phyloP scores from a whole-genome alignment of 2,888 invertebrate genomes.

The Drosophila kambysellisi region DNA sequence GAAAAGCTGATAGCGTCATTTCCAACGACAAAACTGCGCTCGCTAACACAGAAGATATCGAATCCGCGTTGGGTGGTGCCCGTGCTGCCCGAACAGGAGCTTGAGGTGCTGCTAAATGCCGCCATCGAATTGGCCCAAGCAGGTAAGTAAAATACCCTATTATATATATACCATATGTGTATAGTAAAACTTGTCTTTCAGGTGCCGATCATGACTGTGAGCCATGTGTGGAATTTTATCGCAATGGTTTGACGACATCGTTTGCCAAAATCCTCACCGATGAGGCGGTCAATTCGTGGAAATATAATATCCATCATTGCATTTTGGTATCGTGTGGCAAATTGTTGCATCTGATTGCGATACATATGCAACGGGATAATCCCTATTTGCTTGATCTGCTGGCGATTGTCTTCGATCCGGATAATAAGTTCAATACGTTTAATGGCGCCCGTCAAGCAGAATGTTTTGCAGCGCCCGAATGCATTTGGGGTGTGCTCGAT shows the following conservation, averaged over 20 bases:
- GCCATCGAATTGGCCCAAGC: constrained; percentile 94
- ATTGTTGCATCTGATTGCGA: constrained; percentile 95
- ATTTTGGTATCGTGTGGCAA: constrained; percentile 97
- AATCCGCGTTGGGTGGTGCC: constrained; percentile 99
- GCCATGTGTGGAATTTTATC: constrained; percentile 97
- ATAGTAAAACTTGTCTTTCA: constrained; percentile 77
- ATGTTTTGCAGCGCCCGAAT: constrained; percentile 82
- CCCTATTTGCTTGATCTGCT: constrained; percentile 95
- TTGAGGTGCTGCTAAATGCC: constrained; percentile 95
- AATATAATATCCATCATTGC: constrained; percentile 97
- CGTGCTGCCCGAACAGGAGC: constrained; percentile 97
- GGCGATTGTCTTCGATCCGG: constrained; percentile 97
- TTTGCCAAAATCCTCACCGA: constrained; percentile 98
- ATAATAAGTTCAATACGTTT: constrained; percentile 92
- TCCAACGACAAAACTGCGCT: constrained; percentile 94
- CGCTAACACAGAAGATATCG: constrained; percentile 98
- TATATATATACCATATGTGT: background rate
- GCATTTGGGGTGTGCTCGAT: constrained; percentile 87
- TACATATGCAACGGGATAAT: constrained; percentile 95
- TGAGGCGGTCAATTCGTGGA: constrained; percentile 99
- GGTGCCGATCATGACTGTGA: constrained; percentile 95
- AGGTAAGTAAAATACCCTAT: constrained; percentile 86
- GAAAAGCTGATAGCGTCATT: constrained; percentile 87
- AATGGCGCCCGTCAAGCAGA: constrained; percentile 84
- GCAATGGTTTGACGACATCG: constrained; percentile 96